Base-by-base conservation (phyloP, 2,113 vertebrate genomes). In the Saccopteryx leptura region DNA sequence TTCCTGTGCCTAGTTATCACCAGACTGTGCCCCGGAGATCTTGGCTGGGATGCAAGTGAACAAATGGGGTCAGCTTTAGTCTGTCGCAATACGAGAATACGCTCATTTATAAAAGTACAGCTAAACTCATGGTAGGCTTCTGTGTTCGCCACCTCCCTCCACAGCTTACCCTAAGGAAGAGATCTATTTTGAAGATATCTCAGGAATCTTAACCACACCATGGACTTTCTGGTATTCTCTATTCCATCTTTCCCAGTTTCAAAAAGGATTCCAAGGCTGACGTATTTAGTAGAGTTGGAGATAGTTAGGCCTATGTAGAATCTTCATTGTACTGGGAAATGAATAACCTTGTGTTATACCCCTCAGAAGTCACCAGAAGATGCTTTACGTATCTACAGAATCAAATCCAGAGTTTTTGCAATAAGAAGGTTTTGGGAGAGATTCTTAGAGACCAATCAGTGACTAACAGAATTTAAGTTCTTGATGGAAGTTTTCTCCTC, bases 121-220 rank as follows among this genome's bases (percentile, higher is more conserved):
- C 28, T 71, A 48, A 68, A 48, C 60, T 92, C 23, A 0, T 28
- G 33, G 83, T 88, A 60, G 56, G 17, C 24, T 78, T 87, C 60
- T 46, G 12, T 66, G 15, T 94, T 31, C 92, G 75, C 13, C 19
- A 21, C 2, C 39, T 69, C 54, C 54, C 60, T 76, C 94, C 46
- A 86, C 33, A 52, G 31, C n/a, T 86, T 87, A 39, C 52, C 84
- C 9, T 85, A 74, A 95, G 80, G 66, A 46, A 74, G 89, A 58
- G 19, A 58, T n/a, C 74, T 93, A 18, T 94, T 91, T 82, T 93
- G 69, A 92, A 65, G 48, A 50, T 39, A 48, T 86, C 39, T 33
- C 39, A 72, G 18, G 9, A 63, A 46, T 63, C 48, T 91, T 84
- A 88, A 82, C 68, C 31, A 91, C 91, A 84, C 11, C 75, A 31